These are phyloP conservation scores for Lutraria lutraria DNA, from an alignment of 2,888 invertebrate species.

Conservation along the genomic window DNA sequence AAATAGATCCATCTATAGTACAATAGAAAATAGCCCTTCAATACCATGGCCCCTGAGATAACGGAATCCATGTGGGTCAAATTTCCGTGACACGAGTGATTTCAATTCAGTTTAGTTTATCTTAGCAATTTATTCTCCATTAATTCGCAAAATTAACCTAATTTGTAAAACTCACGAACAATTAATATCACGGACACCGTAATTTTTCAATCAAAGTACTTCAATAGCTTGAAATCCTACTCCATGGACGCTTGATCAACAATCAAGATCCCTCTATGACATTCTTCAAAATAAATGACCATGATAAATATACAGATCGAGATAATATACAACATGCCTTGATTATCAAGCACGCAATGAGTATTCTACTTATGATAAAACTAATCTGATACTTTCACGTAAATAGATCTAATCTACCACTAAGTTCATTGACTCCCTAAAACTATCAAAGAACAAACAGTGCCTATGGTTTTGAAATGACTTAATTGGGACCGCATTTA, in stretches of 20 bases:
- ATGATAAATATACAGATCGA: background rate
- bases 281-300: conserved; percentile 10
- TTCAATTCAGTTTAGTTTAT: background rate
- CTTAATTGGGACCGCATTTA: background rate
- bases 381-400: background rate
- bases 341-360: background rate
- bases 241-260: conserved; percentile 1
- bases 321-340: background rate
- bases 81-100: conserved; percentile 9
- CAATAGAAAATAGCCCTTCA: background rate
- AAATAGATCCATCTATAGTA: background rate
- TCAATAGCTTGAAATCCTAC: conserved; percentile 9
- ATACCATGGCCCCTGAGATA: conserved; percentile 3
- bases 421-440: background rate
- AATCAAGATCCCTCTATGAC: conserved; percentile 4
- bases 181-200: background rate
- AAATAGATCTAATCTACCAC: background rate
- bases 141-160: conserved; percentile 21
- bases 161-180: conserved; percentile 15
- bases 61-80: background rate
- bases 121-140: background rate
- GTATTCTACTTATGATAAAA: background rate
- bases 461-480: background rate
- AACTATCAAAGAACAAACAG: background rate
- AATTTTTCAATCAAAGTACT: conserved; percentile 1